Evolutionary conservation across 2,797 vertebrate species (phyloP).

Genomic region (Ctenopoma multispine): DNA sequence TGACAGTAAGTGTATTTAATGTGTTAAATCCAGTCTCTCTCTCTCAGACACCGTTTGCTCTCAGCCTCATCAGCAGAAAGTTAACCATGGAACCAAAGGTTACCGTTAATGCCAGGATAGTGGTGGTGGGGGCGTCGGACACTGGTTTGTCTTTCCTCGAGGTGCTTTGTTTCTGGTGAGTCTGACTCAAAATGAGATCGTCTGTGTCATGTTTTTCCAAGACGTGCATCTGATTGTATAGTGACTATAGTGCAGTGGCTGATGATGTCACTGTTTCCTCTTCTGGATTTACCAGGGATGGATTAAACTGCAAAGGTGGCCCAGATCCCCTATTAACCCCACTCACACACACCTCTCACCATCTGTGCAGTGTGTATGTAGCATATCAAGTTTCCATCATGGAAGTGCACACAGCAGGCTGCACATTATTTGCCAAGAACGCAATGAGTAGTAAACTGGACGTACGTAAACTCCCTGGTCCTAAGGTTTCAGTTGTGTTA

Average conservation of each 20-base stretch:
- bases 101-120: slow-evolving; percentile 88
- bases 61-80: slow-evolving; percentile 92
- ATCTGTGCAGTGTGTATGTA: slow-evolving; percentile 49
- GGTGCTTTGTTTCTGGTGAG: slow-evolving; percentile 89
- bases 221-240: not conserved
- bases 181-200: not conserved
- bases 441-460: not conserved
- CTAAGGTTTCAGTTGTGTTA: not conserved
- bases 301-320: slow-evolving; percentile 38
- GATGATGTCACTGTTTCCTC: slow-evolving; percentile 12
- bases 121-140: slow-evolving; percentile 93
- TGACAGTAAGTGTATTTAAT: slow-evolving; percentile 34
- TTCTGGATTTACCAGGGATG: not conserved
- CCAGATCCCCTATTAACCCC: slow-evolving; percentile 16
- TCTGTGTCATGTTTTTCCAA: too few species aligned
- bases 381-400: slow-evolving; percentile 13
- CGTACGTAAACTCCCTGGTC: not conserved
- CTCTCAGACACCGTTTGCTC: slow-evolving; percentile 85
- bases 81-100: slow-evolving; percentile 90
- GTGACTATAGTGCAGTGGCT: not conserved
- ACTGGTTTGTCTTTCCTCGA: slow-evolving; percentile 92
- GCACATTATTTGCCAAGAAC: not conserved
- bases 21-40: slow-evolving; percentile 16
- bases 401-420: not conserved
- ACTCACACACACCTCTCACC: slow-evolving; percentile 20